phyloP scores from a whole-genome alignment of 2,113 vertebrate genomes.

The Eulemur rufifrons region DNA sequence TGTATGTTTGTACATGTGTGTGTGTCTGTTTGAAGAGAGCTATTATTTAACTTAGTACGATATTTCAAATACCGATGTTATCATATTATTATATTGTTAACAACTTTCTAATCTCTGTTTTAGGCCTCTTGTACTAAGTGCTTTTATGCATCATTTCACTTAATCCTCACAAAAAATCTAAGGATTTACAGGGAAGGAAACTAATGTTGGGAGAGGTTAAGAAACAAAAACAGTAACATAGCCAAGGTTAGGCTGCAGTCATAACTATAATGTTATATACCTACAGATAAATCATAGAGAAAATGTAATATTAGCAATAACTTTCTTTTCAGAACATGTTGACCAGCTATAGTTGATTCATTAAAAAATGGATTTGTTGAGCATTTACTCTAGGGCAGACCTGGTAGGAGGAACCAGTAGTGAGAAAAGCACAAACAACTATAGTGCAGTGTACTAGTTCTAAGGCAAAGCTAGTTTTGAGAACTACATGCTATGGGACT shows the following conservation, averaged over 20 bases:
- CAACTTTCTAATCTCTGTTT: neutral
- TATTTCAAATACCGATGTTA: neutral
- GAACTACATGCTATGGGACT: neutral
- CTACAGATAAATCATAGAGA: neutral
- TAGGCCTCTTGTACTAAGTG: neutral
- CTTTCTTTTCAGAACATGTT: neutral
- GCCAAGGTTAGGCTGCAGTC: neutral
- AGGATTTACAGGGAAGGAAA: neutral
- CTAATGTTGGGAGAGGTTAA: neutral
- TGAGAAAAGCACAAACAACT: neutral
- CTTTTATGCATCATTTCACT: neutral
- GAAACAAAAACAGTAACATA: neutral
- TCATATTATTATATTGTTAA: neutral
- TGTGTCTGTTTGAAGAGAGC: neutral
- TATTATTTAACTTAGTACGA: neutral
- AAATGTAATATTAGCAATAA: neutral
- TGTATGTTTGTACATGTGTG: neutral
- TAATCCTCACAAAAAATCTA: neutral
- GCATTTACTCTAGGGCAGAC: neutral
- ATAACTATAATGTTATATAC: neutral
- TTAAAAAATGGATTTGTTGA: neutral
- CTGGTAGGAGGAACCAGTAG: neutral
- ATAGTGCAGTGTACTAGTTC: accelerated
- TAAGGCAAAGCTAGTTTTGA: neutral
- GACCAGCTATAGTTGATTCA: neutral